A percentile compares a stretch with the other conserved stretches of the same genome.
Evolutionary conservation across 2,797 vertebrate species (phyloP).

Genomic region (Xyrichtys novacula): DNA sequence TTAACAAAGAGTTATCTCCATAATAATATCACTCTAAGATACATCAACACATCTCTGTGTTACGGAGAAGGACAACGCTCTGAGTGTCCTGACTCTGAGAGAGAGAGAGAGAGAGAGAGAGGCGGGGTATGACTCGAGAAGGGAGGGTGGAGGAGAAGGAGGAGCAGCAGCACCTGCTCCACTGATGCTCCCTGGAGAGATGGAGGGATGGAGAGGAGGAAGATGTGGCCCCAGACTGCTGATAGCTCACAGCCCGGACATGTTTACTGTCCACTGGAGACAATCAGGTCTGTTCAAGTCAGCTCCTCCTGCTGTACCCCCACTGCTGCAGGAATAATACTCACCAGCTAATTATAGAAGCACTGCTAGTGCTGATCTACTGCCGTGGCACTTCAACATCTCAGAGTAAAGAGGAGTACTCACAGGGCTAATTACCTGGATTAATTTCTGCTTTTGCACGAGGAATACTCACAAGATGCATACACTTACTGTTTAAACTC

Average conservation of each 20-base stretch:
- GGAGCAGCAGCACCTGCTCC: constrained; percentile 81
- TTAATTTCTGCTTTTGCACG: too few species aligned
- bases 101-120: constrained; percentile 27
- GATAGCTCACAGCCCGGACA: constrained; percentile 73
- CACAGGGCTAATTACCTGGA: not conserved
- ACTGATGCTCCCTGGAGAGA: constrained; percentile 75
- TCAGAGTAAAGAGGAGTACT: not conserved
- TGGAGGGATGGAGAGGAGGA: constrained; percentile 66
- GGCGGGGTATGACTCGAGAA: constrained; percentile 33
- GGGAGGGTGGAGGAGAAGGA: constrained; percentile 48
- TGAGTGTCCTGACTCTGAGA: constrained; percentile 58
- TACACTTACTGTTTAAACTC: too few species aligned
- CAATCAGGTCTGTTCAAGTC: constrained; percentile 59
- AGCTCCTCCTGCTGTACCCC: constrained; percentile 40
- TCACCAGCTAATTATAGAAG: constrained; percentile 19
- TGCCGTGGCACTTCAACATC: not conserved
- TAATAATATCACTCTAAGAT: too few species aligned
- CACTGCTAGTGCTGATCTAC: not conserved
- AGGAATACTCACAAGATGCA: too few species aligned
- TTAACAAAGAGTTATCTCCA: constrained; percentile 29
- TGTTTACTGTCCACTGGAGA: constrained; percentile 77
- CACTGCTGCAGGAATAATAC: constrained; percentile 9
- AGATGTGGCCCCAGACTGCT: constrained; percentile 72
- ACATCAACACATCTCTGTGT: constrained; percentile 34
- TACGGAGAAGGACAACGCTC: constrained; percentile 64